phyloP scores from a whole-genome alignment of 2,113 vertebrate species.

The Petrocephalus microphthalmus region DNA sequence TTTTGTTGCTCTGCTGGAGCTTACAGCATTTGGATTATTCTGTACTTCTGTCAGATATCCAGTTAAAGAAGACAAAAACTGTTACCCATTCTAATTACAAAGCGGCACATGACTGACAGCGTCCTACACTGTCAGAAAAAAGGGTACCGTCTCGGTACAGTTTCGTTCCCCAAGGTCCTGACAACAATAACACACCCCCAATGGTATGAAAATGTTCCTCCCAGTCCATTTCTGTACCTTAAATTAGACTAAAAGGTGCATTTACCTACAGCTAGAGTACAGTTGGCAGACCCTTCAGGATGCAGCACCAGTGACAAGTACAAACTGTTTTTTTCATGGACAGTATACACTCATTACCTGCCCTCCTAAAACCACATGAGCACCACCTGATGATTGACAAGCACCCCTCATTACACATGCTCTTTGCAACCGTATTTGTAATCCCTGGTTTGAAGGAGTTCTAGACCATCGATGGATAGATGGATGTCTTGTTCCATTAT shows the following conservation, averaged over 20 bases:
- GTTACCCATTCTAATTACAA: background rate
- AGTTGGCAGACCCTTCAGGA: background rate
- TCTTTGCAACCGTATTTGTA: background rate
- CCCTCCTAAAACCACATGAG: background rate
- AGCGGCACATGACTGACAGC: background rate
- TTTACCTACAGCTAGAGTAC: background rate
- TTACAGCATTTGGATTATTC: background rate
- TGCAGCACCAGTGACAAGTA: background rate
- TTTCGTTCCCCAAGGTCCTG: background rate
- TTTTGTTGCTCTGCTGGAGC: background rate
- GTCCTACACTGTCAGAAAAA: background rate
- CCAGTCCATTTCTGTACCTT: background rate
- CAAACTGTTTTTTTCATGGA: background rate
- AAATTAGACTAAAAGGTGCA: background rate
- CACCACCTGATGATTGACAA: background rate
- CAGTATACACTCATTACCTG: background rate
- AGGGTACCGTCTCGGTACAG: background rate
- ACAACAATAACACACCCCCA: background rate
- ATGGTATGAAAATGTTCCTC: background rate
- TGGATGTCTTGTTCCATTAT: background rate
- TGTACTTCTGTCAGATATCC: background rate
- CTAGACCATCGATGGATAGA: background rate
- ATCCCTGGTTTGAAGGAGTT: background rate
- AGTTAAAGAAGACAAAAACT: background rate
- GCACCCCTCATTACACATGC: background rate